Percentiles rank a stretch among this genome's conserved stretches.
Conservation (phyloP, 2,888 invertebrate genomes). For the Unio delphinus region DNA sequence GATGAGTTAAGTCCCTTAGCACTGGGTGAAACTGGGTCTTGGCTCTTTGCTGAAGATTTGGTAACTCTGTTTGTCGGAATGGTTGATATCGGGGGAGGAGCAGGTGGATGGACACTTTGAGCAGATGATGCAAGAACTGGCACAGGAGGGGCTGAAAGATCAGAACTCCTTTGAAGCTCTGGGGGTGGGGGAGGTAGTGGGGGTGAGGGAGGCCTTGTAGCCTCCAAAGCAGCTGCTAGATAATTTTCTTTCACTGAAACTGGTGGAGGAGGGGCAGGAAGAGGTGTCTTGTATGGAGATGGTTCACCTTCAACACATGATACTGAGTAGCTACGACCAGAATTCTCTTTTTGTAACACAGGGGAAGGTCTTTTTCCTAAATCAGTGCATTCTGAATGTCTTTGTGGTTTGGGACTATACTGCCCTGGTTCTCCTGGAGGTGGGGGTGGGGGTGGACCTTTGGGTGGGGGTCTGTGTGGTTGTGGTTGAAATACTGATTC, state of each 20-base stretch:
- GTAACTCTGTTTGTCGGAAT: constrained; percentile 16
- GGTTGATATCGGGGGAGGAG: constrained; percentile 36
- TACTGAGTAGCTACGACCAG: constrained; percentile 31
- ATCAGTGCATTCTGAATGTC: constrained; percentile 22
- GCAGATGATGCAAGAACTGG: not conserved
- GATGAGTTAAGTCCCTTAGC: constrained; percentile 7
- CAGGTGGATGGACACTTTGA: constrained; percentile 20
- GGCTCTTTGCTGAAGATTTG: constrained; percentile 3
- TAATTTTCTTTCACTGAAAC: constrained; percentile 35
- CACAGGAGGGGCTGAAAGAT: constrained; percentile 1
- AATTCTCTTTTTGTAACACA: constrained; percentile 13
- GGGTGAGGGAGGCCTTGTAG: constrained; percentile 42
- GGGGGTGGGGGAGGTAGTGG: constrained; percentile 54
- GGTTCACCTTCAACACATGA: constrained; percentile 14
- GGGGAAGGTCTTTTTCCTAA: constrained; percentile 6
- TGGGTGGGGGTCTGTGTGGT: constrained; percentile 30
- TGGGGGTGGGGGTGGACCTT: constrained; percentile 29
- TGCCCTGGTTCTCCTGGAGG: constrained; percentile 21
- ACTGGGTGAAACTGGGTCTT: not conserved
- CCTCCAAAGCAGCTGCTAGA: constrained; percentile 24
- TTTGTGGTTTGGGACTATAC: constrained; percentile 23
- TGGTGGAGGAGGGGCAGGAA: constrained; percentile 43
- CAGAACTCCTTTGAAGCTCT: constrained; percentile 14
- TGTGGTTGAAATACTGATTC: constrained; percentile 34
- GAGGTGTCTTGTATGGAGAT: constrained; percentile 16